These are phyloP conservation scores for Wasmannia auropunctata DNA, from an alignment of 1,140 invertebrate species.

Conservation along the genomic window DNA sequence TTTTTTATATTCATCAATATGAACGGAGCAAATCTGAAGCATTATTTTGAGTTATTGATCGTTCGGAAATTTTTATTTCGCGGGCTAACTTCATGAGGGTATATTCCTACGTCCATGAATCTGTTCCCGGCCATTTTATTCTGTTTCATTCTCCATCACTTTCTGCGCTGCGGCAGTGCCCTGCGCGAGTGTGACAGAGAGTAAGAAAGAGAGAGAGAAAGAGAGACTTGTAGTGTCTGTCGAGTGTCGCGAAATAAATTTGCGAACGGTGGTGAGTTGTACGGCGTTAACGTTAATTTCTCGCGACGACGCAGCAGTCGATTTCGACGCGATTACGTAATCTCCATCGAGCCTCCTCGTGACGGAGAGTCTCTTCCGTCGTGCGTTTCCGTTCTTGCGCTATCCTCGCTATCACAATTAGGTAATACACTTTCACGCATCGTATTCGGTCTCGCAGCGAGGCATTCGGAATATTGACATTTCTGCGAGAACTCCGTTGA, in stretches of 20 bases:
- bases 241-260: neutral
- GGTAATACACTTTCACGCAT: constrained; percentile 29
- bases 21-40: too few relatives aligned
- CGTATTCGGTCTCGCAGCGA: neutral
- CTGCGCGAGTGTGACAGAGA: too few relatives aligned
- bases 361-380: neutral
- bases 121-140: too few relatives aligned
- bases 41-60: too few relatives aligned
- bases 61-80: too few relatives aligned
- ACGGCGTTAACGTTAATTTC: neutral
- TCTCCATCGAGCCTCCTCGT: neutral
- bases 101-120: too few relatives aligned
- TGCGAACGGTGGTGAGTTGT: neutral
- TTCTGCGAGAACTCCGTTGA: neutral
- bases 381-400: neutral
- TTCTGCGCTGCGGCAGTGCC: too few relatives aligned
- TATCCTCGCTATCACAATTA: constrained; percentile 37
- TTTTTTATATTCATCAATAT: too few relatives aligned
- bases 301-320: neutral
- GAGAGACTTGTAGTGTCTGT: too few relatives aligned
- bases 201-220: too few relatives aligned
- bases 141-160: too few relatives aligned
- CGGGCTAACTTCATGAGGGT: too few relatives aligned
- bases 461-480: neutral
- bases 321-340: neutral